Evolutionary conservation across 2,113 vertebrate species (phyloP).

Genomic region (Entomyzon cyanotis): DNA sequence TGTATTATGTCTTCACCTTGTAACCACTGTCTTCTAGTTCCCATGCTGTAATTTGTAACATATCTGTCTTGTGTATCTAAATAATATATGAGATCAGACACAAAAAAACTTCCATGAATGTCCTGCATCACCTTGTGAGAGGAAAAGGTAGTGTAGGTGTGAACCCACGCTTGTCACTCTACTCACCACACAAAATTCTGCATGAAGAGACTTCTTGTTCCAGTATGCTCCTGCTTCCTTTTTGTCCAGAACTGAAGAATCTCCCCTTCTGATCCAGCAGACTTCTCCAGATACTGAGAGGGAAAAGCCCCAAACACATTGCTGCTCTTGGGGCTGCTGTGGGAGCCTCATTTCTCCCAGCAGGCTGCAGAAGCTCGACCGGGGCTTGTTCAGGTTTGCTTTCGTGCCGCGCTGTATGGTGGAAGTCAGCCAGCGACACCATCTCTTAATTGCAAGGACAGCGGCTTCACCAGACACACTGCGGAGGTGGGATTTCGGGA

Average conservation of each 20-base stretch:
- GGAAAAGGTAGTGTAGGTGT: not conserved
- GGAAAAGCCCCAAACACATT: fast-evolving
- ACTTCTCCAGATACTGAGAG: not conserved
- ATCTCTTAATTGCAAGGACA: not conserved
- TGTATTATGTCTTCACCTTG: not conserved
- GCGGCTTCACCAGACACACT: not conserved
- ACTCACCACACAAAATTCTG: not conserved
- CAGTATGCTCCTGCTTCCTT: not conserved
- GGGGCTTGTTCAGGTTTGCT: too few relatives aligned
- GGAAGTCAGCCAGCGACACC: not conserved
- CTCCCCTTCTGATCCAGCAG: not conserved
- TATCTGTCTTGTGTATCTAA: not conserved
- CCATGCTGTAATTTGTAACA: fast-evolving
- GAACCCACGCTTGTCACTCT: not conserved
- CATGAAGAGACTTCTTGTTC: not conserved
- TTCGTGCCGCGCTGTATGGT: fast-evolving
- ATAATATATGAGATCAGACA: not conserved
- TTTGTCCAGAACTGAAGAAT: not conserved
- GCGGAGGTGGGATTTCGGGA: not conserved
- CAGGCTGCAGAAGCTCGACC: not conserved
- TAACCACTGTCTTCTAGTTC: fast-evolving
- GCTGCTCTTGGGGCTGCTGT: not conserved
- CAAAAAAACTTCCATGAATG: fast-evolving
- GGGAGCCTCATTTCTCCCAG: not conserved
- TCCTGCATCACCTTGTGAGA: not conserved